Percentiles rank a stretch among this genome's conserved stretches.
Conservation (phyloP, 2,888 invertebrate genomes). For the Falcaria lacertinaria region DNA sequence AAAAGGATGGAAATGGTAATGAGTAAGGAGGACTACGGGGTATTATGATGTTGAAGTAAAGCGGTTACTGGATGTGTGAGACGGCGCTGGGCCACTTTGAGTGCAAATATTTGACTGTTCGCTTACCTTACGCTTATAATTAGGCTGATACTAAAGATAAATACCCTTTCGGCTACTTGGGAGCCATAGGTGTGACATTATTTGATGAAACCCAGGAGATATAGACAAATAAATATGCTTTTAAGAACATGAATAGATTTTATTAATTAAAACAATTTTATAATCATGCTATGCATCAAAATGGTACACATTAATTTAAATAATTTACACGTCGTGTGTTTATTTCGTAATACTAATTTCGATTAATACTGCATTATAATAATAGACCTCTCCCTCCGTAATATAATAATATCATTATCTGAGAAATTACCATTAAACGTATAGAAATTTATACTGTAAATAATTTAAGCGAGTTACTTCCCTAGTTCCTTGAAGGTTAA, state of each 20-base stretch:
- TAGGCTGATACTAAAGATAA: too few relatives aligned
- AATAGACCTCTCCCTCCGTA: constrained; percentile 51
- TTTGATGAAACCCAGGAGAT: too few relatives aligned
- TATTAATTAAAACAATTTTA: constrained; percentile 13
- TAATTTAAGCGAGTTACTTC: neutral
- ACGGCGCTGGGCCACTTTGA: too few relatives aligned
- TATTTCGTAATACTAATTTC: constrained; percentile 18
- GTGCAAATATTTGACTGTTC: too few relatives aligned
- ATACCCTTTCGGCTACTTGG: too few relatives aligned
- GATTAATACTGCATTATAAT: constrained; percentile 25
- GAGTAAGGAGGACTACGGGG: too few relatives aligned
- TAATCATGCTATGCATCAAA: constrained; percentile 13
- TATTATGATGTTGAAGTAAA: too few relatives aligned
- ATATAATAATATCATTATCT: constrained; percentile 9
- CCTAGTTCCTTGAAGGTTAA: neutral
- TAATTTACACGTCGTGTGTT: constrained; percentile 34
- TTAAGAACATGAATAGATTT: constrained; percentile 12
- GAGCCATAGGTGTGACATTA: too few relatives aligned
- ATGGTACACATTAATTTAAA: constrained; percentile 23
- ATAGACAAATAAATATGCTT: neutral
- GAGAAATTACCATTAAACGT: constrained; percentile 3
- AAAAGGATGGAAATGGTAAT: too few relatives aligned
- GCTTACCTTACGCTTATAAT: too few relatives aligned
- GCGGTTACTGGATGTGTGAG: too few relatives aligned
- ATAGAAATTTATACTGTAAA: neutral